These are phyloP conservation scores for Beris morrisii DNA, from an alignment of 2,888 invertebrate genomes.

Conservation along the genomic window DNA sequence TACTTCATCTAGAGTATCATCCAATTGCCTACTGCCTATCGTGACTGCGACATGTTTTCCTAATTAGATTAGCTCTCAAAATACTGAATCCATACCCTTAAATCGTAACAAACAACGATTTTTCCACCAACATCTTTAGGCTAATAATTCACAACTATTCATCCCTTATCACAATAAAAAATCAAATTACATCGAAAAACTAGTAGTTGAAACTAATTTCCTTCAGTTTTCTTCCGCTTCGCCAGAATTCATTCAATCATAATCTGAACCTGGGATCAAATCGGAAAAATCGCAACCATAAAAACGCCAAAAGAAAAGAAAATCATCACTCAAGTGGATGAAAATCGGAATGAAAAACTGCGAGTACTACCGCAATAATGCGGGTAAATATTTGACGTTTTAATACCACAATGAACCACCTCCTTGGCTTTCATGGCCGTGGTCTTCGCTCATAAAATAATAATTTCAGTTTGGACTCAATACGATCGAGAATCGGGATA, in stretches of 20 bases:
- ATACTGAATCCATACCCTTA: too few relatives aligned
- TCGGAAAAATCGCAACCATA: background rate
- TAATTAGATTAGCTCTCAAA: too few relatives aligned
- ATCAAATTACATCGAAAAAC: background rate
- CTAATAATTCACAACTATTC: background rate
- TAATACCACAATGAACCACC: constrained; percentile 38
- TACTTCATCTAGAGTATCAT: too few relatives aligned
- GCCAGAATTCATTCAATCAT: background rate
- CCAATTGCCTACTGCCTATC: too few relatives aligned
- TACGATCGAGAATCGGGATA: constrained; percentile 11
- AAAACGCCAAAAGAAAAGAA: background rate
- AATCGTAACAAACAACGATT: too few relatives aligned
- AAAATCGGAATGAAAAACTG: constrained; percentile 38
- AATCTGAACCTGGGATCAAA: constrained; percentile 4
- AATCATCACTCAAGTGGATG: background rate
- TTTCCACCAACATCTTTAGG: too few relatives aligned
- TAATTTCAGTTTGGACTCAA: constrained; percentile 8
- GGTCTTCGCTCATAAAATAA: constrained; percentile 13
- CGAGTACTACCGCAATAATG: constrained; percentile 43
- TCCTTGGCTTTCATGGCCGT: constrained; percentile 8
- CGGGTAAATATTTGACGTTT: constrained; percentile 45
- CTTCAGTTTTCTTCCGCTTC: constrained; percentile 6
- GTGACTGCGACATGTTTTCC: too few relatives aligned
- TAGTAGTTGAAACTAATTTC: constrained; percentile 12
- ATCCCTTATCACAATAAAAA: constrained; percentile 2